Conservation (phyloP, 2,113 vertebrate species). For the Ptilorrhoa leucosticta region DNA sequence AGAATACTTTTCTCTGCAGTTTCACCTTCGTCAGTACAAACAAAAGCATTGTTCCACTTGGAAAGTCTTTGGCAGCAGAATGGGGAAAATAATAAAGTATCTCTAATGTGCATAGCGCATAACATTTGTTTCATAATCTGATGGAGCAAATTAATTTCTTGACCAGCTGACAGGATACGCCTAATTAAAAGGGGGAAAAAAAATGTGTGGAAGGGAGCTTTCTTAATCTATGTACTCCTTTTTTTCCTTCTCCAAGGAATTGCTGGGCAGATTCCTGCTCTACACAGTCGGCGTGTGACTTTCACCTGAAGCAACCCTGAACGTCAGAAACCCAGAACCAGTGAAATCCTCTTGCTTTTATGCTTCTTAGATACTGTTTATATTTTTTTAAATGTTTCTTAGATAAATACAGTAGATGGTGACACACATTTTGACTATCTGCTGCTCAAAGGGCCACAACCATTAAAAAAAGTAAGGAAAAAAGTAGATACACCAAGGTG, state of each 20-base stretch:
- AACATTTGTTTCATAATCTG: conserved; percentile 35
- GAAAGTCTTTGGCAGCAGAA: conserved; percentile 55
- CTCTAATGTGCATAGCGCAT: background rate
- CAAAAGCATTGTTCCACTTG: conserved; percentile 56
- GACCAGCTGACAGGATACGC: conserved; percentile 21
- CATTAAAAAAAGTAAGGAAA: background rate
- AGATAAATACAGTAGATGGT: background rate
- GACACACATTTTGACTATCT: background rate
- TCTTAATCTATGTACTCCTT: background rate
- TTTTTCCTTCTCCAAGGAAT: background rate
- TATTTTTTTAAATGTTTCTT: background rate
- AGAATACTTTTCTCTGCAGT: background rate
- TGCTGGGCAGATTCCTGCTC: background rate
- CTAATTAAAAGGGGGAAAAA: conserved; percentile 14
- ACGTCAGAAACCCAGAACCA: background rate
- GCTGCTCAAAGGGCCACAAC: background rate
- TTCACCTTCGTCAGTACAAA: conserved; percentile 56
- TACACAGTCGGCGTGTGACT: background rate
- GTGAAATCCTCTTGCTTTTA: background rate
- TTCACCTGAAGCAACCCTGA: background rate
- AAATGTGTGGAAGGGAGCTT: background rate
- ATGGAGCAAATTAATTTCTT: conserved; percentile 55
- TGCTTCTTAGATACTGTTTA: background rate
- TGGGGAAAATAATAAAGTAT: conserved; percentile 54
- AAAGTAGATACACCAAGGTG: background rate